A percentile compares a stretch with the other conserved stretches of the same genome.
Evolutionary conservation across 2,888 invertebrate species (phyloP).

Genomic region (Plagiodera versicolora): DNA sequence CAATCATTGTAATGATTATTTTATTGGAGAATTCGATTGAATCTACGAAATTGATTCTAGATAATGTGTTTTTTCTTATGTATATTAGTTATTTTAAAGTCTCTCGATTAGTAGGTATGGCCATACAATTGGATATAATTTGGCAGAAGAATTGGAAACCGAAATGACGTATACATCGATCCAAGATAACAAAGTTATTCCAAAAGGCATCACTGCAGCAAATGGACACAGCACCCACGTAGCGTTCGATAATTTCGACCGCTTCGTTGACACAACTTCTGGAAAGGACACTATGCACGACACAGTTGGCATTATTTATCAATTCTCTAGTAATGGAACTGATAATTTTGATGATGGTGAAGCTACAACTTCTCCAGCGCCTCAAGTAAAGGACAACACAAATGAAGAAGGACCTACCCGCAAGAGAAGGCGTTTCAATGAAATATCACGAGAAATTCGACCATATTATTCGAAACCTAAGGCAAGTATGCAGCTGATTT

Average conservation of each 20-base stretch:
- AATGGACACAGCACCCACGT: slow-evolving; percentile 36
- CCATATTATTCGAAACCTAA: slow-evolving; percentile 18
- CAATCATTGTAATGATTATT: too few species aligned
- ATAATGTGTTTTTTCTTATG: too few species aligned
- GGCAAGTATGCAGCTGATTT: background rate
- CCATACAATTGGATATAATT: background rate
- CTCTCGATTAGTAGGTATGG: background rate
- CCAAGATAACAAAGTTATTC: slow-evolving; percentile 33
- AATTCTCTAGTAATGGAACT: slow-evolving; percentile 28
- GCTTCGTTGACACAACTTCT: slow-evolving; percentile 25
- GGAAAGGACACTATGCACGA: slow-evolving; percentile 41
- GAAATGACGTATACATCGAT: slow-evolving; percentile 32
- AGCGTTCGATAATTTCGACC: slow-evolving; percentile 37
- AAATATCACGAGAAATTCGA: slow-evolving; percentile 12
- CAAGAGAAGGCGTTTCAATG: slow-evolving; percentile 18
- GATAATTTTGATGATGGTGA: slow-evolving; percentile 26
- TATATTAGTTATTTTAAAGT: too few species aligned
- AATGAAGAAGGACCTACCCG: slow-evolving; percentile 11
- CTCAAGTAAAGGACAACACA: too few species aligned
- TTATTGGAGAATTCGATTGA: too few species aligned
- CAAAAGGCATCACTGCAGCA: slow-evolving; percentile 35
- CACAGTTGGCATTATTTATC: slow-evolving; percentile 26
- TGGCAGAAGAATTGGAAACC: slow-evolving; percentile 43
- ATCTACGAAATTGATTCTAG: too few species aligned
- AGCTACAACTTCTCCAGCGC: slow-evolving; percentile 6